Evolutionary conservation across 2,797 vertebrate genomes (phyloP), one percentile per base, ranked within the genome.

Genomic region (Gobio occitaniae): DNA sequence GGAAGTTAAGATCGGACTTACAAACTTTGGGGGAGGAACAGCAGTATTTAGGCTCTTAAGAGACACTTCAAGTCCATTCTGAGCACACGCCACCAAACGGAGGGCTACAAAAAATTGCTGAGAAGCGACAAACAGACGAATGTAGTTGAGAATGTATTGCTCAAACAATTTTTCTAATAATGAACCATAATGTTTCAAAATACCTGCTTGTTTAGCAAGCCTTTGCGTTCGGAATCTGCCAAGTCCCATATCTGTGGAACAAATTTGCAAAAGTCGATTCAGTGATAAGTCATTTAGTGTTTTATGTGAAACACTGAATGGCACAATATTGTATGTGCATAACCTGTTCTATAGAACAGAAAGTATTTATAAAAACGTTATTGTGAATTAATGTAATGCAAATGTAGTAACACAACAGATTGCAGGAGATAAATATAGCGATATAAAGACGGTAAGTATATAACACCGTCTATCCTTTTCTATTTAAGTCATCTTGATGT

Each of bases 81-180:
- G 98, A 79, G 98, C 98, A 93, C 98, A 99, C 1, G 97, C 97
- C 90, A 99, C 97, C 89, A 99, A 95, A 80, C 97, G 94, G 86
- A 99, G 91, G 1, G 98, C 98, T 90, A 98, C 95, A 92, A 98
- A 99, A 92, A 99, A 99, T 94, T 99, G 97, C 98, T 99, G 90
- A 82, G 80, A 87, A 88, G 74, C 92, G 16, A 83, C 19, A 79
- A 38, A 41, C 19, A 76, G 11, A 78, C 16, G n/a, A 69, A 77
- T 32, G 9, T 13, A 48, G 36, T 69, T 87, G 17, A 83, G 77
- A 84, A 81, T 32, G 3, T n/a, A 7, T 25, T 29, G 12, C 29
- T 36, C 41, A 11, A 72, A 63, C 2, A 41, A 3, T 21, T 21
- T 61, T 17, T 25, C 12, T 2, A 80, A 71, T 38, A 77, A n/a